Conservation (phyloP, 2,797 vertebrate species). For the Cacajao melanocephalus region DNA sequence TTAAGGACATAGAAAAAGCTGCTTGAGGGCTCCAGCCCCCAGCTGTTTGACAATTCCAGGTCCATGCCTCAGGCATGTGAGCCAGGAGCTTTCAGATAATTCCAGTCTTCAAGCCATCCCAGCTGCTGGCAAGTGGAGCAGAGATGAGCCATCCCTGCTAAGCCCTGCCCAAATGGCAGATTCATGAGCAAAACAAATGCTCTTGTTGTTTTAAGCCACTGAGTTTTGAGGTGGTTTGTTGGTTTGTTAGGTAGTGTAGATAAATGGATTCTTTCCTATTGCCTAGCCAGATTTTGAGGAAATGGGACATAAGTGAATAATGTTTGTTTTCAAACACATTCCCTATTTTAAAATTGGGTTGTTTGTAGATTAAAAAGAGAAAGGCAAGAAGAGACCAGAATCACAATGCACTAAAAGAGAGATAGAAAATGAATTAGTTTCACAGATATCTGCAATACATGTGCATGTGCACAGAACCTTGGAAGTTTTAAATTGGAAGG, state of each 20-base stretch:
- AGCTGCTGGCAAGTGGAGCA: background rate
- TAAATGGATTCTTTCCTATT: background rate
- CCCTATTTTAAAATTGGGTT: background rate
- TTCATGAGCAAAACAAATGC: background rate
- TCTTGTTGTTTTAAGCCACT: background rate
- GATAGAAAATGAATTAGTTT: background rate
- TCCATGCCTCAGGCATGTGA: background rate
- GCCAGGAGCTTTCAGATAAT: background rate
- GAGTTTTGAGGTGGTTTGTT: background rate
- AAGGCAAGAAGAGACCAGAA: background rate
- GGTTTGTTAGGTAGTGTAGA: background rate
- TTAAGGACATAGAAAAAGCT: background rate
- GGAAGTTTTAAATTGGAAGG: slow-evolving; percentile 13
- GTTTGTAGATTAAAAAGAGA: background rate
- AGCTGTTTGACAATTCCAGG: background rate
- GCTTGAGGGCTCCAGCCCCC: background rate
- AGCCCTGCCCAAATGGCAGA: background rate
- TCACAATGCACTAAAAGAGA: background rate
- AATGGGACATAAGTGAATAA: background rate
- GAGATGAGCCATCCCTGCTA: background rate
- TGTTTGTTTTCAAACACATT: background rate
- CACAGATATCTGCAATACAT: slow-evolving; percentile 5
- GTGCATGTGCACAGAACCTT: background rate
- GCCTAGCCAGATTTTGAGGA: background rate
- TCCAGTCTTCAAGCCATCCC: background rate